Percentiles rank a stretch among this genome's conserved stretches.
These are phyloP conservation scores for Orchesella flavescens DNA, from an alignment of 2,888 invertebrate genomes.

Conservation along the genomic window DNA sequence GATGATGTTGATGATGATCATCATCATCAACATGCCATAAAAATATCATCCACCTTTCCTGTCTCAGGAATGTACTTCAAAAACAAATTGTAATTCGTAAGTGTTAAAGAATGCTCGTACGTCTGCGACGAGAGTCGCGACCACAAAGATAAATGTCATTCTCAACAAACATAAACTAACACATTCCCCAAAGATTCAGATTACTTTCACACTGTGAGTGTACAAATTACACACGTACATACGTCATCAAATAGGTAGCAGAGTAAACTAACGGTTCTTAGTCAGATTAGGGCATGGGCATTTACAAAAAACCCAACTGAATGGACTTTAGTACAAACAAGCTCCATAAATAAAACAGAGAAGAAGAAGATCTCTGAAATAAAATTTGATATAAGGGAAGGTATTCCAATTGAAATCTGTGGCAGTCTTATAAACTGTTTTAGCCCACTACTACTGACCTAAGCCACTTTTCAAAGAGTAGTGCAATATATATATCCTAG, in stretches of 20 bases:
- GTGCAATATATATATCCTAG: not conserved
- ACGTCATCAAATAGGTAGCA: not conserved
- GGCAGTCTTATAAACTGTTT: not conserved
- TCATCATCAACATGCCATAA: not conserved
- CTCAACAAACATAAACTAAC: not conserved
- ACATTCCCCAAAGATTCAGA: no score
- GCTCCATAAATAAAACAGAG: conserved; percentile 41
- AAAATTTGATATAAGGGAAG: not conserved
- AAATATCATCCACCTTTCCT: no score
- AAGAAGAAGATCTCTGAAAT: not conserved
- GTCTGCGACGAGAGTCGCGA: no score
- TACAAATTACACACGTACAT: no score
- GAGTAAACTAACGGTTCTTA: conserved; percentile 28
- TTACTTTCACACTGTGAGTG: no score
- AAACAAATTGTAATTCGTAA: no score
- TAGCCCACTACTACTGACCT: conserved; percentile 40
- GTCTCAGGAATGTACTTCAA: no score
- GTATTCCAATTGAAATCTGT: not conserved
- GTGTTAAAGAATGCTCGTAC: no score
- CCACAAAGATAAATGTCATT: not conserved
- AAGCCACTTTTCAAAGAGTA: conserved; percentile 32
- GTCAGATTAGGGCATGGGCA: conserved; percentile 7
- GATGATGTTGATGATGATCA: no score
- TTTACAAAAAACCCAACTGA: conserved; percentile 5
- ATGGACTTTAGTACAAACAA: conserved; percentile 5